phyloP scores from a whole-genome alignment of 1,140 invertebrate genomes.

The Pogonomyrmex barbatus region DNA sequence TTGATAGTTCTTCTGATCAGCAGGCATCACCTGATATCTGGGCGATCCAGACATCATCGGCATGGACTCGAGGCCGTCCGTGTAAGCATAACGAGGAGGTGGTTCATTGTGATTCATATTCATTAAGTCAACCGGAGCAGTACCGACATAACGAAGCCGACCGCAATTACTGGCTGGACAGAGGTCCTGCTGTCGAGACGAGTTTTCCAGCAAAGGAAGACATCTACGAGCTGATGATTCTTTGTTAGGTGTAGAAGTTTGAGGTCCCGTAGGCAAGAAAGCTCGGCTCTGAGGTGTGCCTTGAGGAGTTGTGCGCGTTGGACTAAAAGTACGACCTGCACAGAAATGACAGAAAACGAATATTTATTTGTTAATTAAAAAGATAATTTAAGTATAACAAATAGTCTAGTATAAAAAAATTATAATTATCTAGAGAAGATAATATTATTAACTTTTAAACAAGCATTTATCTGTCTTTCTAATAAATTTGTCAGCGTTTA shows the following conservation, averaged over 20 bases:
- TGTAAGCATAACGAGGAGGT: slow-evolving; percentile 78
- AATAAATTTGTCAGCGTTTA: neutral
- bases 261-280: slow-evolving; percentile 75
- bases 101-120: slow-evolving; percentile 72
- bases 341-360: neutral
- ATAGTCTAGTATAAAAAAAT: neutral
- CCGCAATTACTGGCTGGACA: slow-evolving; percentile 80
- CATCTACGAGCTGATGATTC: slow-evolving; percentile 84
- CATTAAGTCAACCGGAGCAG: slow-evolving; percentile 74
- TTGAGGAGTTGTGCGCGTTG: slow-evolving; percentile 71
- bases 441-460: neutral
- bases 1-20: slow-evolving; percentile 78
- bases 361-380: neutral
- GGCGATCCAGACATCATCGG: slow-evolving; percentile 81
- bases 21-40: slow-evolving; percentile 79
- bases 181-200: slow-evolving; percentile 76
- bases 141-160: slow-evolving; percentile 78
- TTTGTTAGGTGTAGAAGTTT: slow-evolving; percentile 84
- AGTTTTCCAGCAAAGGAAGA: slow-evolving; percentile 80
- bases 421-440: neutral
- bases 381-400: neutral
- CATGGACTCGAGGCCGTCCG: slow-evolving; percentile 79
- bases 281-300: slow-evolving; percentile 79
- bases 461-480: neutral
- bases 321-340: slow-evolving; percentile 73